A percentile compares a stretch with the other conserved stretches of the same genome.
Evolutionary conservation across 2,113 vertebrate genomes (phyloP).

Genomic region (Crocuta crocuta): DNA sequence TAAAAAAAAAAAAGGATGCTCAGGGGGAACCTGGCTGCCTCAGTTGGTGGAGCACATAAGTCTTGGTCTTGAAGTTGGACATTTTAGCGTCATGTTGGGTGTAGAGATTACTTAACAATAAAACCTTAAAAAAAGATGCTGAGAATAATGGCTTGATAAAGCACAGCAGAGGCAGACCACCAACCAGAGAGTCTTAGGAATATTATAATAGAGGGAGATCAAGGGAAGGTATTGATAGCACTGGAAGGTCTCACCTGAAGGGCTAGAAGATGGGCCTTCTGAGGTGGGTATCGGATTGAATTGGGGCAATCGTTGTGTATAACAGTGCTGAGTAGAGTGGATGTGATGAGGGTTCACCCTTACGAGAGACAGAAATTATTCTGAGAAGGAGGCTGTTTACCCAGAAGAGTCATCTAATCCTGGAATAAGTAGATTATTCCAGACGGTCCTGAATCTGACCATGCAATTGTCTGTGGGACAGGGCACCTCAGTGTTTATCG

Average conservation of each 20-base stretch:
- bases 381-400: background rate
- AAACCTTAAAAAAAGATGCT: background rate
- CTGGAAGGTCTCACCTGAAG: background rate
- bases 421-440: background rate
- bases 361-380: accelerated
- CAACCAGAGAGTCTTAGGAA: background rate
- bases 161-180: too few relatives aligned
- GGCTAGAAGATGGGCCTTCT: too few relatives aligned
- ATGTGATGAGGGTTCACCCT: background rate
- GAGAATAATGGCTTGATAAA: background rate
- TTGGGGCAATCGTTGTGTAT: background rate
- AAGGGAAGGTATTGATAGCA: too few relatives aligned
- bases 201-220: background rate
- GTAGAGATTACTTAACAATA: background rate
- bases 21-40: too few relatives aligned
- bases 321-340: background rate
- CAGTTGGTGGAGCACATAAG: background rate
- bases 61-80: background rate
- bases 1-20: too few relatives aligned
- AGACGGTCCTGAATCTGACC: background rate
- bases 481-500: too few relatives aligned
- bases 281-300: background rate
- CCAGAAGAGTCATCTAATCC: background rate
- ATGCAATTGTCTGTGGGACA: background rate
- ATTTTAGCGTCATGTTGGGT: background rate